Percentiles rank a stretch among this genome's conserved stretches.
phyloP scores from a whole-genome alignment of 2,113 vertebrate genomes.

The Empidonax traillii region DNA sequence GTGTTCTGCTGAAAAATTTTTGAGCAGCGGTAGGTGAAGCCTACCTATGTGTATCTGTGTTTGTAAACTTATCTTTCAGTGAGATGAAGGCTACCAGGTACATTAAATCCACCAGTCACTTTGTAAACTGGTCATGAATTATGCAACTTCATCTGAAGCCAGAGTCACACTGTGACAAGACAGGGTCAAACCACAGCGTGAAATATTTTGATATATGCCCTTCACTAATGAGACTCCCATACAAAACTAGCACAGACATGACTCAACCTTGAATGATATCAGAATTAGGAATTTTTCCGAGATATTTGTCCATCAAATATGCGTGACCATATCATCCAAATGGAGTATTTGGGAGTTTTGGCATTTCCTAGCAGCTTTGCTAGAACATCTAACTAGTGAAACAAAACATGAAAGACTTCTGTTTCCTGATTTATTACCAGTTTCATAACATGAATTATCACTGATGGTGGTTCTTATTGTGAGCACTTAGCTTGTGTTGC shows the following conservation, averaged over 20 bases:
- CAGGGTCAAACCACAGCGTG: neutral
- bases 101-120: neutral
- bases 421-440: neutral
- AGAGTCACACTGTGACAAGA: neutral
- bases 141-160: neutral
- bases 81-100: neutral
- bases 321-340: neutral
- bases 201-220: constrained; percentile 21
- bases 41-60: neutral
- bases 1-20: neutral
- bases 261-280: neutral
- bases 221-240: neutral
- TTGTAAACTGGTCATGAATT: neutral
- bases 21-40: neutral
- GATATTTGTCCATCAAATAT: neutral
- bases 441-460: neutral
- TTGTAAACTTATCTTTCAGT: neutral
- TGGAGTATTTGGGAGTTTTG: neutral
- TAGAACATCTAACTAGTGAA: neutral
- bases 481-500: neutral
- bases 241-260: neutral
- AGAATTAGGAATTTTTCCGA: neutral
- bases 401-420: neutral
- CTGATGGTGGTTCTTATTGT: neutral
- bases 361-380: neutral